Base-by-base conservation (phyloP, 2,888 invertebrate genomes). In the Ecliptopera silaceata region DNA sequence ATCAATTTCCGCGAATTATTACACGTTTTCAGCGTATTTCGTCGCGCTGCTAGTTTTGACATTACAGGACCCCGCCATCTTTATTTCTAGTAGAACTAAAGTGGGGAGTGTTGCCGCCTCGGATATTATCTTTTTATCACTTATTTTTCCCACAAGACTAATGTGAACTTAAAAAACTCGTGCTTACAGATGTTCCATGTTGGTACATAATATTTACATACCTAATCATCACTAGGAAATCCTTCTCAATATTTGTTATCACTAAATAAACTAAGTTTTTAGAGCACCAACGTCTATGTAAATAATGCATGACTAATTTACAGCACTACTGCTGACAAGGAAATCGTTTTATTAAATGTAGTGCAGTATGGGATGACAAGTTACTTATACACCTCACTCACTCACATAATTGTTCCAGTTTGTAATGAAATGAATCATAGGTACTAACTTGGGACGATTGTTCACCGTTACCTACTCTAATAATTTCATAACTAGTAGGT, bases 51-150 rank as follows among this genome's bases (percentile, higher is more conserved):
- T 67, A 83, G 77, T 84, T 88, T 88, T 89, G 89, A 90, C 89
- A 80, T 84, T 84, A 79, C 69, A 69, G 74, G 74, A 71, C 76
- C 80, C 87, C 74, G 89, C 89, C 90, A 89, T 90, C 80, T 89
- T 88, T 87, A 74, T 82, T 79, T 79, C 70, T 68, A 63, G 64
- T 71, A 84, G 82, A 88, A 85, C 84, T 86, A 80, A 75, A 80
- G 75, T 68, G 39, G 64, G 68, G 61, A 74, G 77, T 82, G 82
- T 79, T 89, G 79, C 89, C 74, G 81, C 46, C 42, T 32, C 43
- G 38, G 39, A 56, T 61, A 45, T 45, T 51, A 49, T 46, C 56
- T 39, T 15, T 49, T 51, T 12, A 15, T 8, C 36, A 36, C 15
- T 36, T 36, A n/a, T n/a, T n/a, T n/a, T n/a, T n/a, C n/a, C n/a